Percentiles rank a stretch among this genome's conserved stretches.
Evolutionary conservation across 2,888 invertebrate species (phyloP).

Genomic region (Bellardia bayeri): DNA sequence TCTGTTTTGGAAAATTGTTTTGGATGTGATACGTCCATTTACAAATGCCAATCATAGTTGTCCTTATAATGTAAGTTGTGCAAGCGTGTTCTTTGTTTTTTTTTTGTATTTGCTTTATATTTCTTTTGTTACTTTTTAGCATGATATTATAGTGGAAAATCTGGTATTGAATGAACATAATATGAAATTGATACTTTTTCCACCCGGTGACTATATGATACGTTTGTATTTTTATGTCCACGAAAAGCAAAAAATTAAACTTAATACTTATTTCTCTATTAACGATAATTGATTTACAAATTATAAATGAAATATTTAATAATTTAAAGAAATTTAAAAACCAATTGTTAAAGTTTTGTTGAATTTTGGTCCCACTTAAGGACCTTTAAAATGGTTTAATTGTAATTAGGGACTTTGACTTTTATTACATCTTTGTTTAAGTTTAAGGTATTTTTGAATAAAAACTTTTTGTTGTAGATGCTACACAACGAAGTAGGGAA

Average conservation of each 20-base stretch:
- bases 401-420: too few species aligned
- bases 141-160: background rate
- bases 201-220: background rate
- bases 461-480: too few species aligned
- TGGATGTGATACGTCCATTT: background rate
- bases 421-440: too few species aligned
- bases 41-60: constrained; percentile 44
- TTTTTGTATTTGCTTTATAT: background rate
- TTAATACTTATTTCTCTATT: background rate
- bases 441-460: too few species aligned
- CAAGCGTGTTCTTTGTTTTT: background rate
- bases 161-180: background rate
- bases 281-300: background rate
- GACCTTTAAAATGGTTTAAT: too few species aligned
- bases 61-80: constrained; percentile 30
- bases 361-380: too few species aligned
- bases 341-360: too few species aligned
- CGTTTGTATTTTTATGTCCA: background rate
- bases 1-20: constrained; percentile 47
- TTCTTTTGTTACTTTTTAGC: background rate
- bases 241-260: background rate
- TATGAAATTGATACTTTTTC: background rate
- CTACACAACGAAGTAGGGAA: too few species aligned
- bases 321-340: too few species aligned
- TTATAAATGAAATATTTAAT: too few species aligned